Conservation (phyloP, 2,113 vertebrate species). For the Alaudala cheleensis region DNA sequence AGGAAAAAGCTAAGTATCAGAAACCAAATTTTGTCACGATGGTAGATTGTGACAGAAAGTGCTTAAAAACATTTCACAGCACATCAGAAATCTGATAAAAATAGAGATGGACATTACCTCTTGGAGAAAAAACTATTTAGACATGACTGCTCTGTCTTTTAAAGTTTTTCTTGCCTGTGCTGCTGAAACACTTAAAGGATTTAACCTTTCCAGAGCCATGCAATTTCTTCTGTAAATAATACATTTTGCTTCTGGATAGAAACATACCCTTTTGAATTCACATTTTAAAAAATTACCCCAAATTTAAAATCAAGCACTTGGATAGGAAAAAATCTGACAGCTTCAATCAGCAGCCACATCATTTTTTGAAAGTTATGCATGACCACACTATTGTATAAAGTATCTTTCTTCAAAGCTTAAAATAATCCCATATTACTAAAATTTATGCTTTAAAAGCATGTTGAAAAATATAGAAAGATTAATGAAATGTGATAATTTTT, state of each 20-base stretch:
- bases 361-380: not conserved
- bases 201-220: not conserved
- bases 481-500: not conserved
- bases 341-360: not conserved
- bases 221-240: not conserved
- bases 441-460: not conserved
- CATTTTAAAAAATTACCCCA: not conserved
- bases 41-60: not conserved
- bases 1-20: not conserved
- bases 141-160: not conserved
- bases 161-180: not conserved
- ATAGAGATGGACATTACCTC: not conserved
- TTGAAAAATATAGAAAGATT: not conserved
- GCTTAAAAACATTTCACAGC: not conserved
- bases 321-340: not conserved
- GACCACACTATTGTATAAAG: not conserved
- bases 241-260: not conserved
- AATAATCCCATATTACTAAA: not conserved
- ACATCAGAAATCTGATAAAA: not conserved
- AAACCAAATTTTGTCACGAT: not conserved
- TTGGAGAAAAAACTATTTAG: not conserved
- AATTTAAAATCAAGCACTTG: not conserved
- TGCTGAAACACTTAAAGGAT: not conserved
- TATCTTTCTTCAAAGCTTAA: not conserved
- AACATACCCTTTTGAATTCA: not conserved